Conservation (phyloP, 2,888 invertebrate genomes). For the Leptinotarsa rubiginosa region DNA sequence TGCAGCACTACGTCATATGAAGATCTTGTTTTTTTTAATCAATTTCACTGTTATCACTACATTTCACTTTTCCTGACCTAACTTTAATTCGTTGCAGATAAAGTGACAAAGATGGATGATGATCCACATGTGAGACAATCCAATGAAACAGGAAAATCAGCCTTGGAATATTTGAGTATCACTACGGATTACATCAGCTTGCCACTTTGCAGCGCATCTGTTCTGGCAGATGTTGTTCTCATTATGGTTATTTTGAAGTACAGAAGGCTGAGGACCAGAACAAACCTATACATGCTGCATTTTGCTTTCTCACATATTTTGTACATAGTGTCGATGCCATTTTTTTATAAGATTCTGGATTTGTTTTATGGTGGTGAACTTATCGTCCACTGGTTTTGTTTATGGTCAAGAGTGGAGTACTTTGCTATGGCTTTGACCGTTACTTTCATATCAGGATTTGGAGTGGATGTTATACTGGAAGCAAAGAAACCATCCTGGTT, state of each 20-base stretch:
- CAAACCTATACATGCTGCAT: slow-evolving; percentile 42
- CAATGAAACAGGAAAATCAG: slow-evolving; percentile 27
- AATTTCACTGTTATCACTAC: too few relatives aligned
- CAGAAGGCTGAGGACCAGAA: slow-evolving; percentile 41
- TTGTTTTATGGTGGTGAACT: slow-evolving; percentile 34
- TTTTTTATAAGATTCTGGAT: slow-evolving; percentile 41
- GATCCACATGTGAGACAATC: slow-evolving; percentile 36
- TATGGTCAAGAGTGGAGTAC: slow-evolving; percentile 43
- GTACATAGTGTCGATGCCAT: slow-evolving; percentile 46
- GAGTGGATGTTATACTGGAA: slow-evolving; percentile 45
- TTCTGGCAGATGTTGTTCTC: slow-evolving; percentile 36
- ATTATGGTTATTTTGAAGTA: slow-evolving; percentile 37
- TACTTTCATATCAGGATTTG: slow-evolving; percentile 43
- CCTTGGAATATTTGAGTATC: slow-evolving; percentile 40
- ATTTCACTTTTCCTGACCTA: background rate
- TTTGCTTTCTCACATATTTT: slow-evolving; percentile 41
- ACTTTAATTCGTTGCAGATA: background rate
- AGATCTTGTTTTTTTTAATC: too few relatives aligned
- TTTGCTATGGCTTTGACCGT: slow-evolving; percentile 43
- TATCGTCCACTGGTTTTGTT: slow-evolving; percentile 40
- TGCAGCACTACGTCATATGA: too few relatives aligned
- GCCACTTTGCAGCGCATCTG: slow-evolving; percentile 32
- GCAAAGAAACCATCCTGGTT: slow-evolving; percentile 36
- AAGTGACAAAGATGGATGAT: background rate
- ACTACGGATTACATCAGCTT: slow-evolving; percentile 42